A percentile compares a stretch with the other conserved stretches of the same genome.
phyloP scores from a whole-genome alignment of 2,888 invertebrate genomes.

The Aquatica leii region DNA sequence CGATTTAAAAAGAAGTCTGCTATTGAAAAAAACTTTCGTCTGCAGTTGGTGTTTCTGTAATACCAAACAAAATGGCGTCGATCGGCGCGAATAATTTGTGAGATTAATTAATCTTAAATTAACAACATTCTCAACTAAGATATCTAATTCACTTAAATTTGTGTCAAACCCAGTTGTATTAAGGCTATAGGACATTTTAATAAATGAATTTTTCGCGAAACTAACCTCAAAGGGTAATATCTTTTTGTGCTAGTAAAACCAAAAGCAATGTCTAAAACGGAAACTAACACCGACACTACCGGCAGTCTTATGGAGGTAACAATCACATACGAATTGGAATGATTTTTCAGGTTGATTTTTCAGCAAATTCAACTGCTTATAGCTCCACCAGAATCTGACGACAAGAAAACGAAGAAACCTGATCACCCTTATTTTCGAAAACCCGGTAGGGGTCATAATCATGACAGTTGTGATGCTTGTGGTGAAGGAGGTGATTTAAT shows the following conservation, averaged over 20 bases:
- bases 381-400: slow-evolving; percentile 85
- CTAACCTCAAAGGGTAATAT: slow-evolving; percentile 4
- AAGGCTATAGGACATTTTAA: neutral
- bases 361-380: slow-evolving; percentile 90
- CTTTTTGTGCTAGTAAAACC: slow-evolving; percentile 5
- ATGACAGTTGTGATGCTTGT: slow-evolving; percentile 94
- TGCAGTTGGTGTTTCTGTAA: neutral
- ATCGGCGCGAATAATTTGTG: slow-evolving; percentile 37
- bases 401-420: slow-evolving; percentile 64
- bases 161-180: neutral
- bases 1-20: too few species aligned
- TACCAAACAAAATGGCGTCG: slow-evolving; percentile 21
- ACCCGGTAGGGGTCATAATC: slow-evolving; percentile 90
- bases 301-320: slow-evolving; percentile 88
- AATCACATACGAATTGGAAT: slow-evolving; percentile 39
- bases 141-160: neutral
- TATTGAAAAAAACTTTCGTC: too few species aligned
- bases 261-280: slow-evolving; percentile 67
- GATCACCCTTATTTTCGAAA: slow-evolving; percentile 85
- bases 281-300: slow-evolving; percentile 80
- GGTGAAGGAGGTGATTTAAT: slow-evolving; percentile 94
- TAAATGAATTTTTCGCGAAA: neutral
- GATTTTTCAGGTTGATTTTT: slow-evolving; percentile 47
- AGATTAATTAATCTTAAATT: slow-evolving; percentile 28
- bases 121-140: neutral